Evolutionary conservation across 2,888 invertebrate genomes (phyloP).

Genomic region (Rhingia campestris): DNA sequence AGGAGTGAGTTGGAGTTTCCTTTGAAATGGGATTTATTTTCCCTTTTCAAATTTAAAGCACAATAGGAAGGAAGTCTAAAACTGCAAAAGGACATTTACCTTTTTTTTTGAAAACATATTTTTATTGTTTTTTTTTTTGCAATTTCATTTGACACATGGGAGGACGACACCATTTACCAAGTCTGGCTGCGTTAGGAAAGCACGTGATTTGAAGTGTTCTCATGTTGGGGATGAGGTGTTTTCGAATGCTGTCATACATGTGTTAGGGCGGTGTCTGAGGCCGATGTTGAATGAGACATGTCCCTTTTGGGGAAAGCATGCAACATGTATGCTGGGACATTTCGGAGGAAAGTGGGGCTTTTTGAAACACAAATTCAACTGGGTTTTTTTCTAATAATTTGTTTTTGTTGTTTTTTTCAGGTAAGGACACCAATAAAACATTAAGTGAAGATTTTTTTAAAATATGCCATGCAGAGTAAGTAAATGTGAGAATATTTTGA

Average conservation of each 20-base stretch:
- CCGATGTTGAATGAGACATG: constrained; percentile 24
- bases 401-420: constrained; percentile 42
- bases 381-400: neutral
- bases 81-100: constrained; percentile 36
- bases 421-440: constrained; percentile 12
- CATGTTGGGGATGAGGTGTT: neutral
- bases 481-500: too few relatives aligned
- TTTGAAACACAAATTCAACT: neutral
- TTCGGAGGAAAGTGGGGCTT: constrained; percentile 1
- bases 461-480: too few relatives aligned
- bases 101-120: neutral
- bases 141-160: constrained; percentile 49
- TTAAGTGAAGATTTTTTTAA: neutral
- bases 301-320: neutral
- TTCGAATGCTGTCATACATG: constrained; percentile 10
- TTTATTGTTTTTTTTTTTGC: constrained; percentile 15
- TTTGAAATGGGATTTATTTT: constrained; percentile 18
- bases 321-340: constrained; percentile 15
- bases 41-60: neutral
- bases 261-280: constrained; percentile 25
- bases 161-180: constrained; percentile 44
- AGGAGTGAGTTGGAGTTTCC: constrained; percentile 9
- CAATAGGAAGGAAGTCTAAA: constrained; percentile 19
- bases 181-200: constrained; percentile 47
- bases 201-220: constrained; percentile 61